Conservation (phyloP, 92 coral and sea anemone species). For the Plumapathes pennacea region DNA sequence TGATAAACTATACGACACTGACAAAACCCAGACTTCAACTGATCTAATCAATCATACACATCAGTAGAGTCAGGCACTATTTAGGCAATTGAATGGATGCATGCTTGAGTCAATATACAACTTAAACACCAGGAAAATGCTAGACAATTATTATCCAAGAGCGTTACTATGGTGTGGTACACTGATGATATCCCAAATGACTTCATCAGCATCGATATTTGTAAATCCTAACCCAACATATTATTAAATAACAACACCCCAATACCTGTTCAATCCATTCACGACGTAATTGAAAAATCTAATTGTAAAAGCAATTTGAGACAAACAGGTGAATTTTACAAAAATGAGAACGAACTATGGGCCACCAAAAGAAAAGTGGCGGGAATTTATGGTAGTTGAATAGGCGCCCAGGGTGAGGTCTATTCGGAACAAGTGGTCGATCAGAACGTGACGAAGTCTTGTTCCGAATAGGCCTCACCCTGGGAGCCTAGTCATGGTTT, state of each 20-base stretch:
- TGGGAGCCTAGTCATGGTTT: slow-evolving; percentile 4
- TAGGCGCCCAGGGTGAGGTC: not conserved
- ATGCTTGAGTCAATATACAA: slow-evolving; percentile 9
- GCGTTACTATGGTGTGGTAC: slow-evolving; percentile 39
- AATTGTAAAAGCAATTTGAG: slow-evolving; percentile 10
- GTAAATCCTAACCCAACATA: slow-evolving; percentile 24
- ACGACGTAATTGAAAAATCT: slow-evolving; percentile 20
- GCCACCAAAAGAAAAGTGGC: too few relatives aligned
- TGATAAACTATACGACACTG: slow-evolving; percentile 7
- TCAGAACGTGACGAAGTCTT: too few relatives aligned
- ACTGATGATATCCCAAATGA: slow-evolving; percentile 1
- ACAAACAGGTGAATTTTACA: slow-evolving; percentile 33
- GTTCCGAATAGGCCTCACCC: slow-evolving; percentile 4
- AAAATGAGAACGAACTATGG: slow-evolving; percentile 26
- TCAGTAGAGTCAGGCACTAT: not conserved
- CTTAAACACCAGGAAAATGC: slow-evolving; percentile 8
- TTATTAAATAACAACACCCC: slow-evolving; percentile 2
- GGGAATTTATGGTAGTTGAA: too few relatives aligned
- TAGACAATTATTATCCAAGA: slow-evolving; percentile 38
- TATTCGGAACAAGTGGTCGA: too few relatives aligned
- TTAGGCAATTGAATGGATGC: slow-evolving; percentile 19
- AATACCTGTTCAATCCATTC: slow-evolving; percentile 11
- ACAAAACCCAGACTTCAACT: slow-evolving; percentile 42
- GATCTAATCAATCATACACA: slow-evolving; percentile 35
- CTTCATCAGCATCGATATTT: slow-evolving; percentile 7